Evolutionary conservation across 2,888 invertebrate species (phyloP).

Genomic region (Acronicta leporina): DNA sequence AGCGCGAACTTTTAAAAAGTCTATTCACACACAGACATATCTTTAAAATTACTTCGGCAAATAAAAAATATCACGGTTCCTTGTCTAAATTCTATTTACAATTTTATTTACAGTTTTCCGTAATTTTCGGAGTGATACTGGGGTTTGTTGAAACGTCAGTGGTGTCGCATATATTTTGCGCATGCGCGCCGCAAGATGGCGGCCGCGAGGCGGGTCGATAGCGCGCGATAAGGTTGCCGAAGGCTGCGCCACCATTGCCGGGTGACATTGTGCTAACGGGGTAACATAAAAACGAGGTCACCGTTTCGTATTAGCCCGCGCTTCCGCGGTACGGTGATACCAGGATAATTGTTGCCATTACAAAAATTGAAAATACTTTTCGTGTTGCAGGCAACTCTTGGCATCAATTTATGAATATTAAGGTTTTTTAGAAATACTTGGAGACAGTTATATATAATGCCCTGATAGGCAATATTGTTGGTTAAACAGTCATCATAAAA

Average conservation of each 20-base stretch:
- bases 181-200: slow-evolving; percentile 75
- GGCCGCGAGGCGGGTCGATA: slow-evolving; percentile 75
- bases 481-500: neutral
- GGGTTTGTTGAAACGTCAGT: slow-evolving; percentile 77
- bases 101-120: slow-evolving; percentile 76
- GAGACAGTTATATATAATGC: too few species aligned
- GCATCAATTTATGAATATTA: too few species aligned
- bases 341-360: slow-evolving; percentile 52
- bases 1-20: slow-evolving; percentile 23
- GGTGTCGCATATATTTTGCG: slow-evolving; percentile 81
- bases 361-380: slow-evolving; percentile 24
- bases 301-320: slow-evolving; percentile 78
- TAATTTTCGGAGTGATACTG: slow-evolving; percentile 72
- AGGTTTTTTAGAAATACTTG: too few species aligned
- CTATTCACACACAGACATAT: slow-evolving; percentile 59
- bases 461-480: neutral
- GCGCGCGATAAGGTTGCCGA: slow-evolving; percentile 74
- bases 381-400: neutral
- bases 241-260: slow-evolving; percentile 80
- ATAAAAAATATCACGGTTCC: slow-evolving; percentile 50
- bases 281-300: slow-evolving; percentile 83
- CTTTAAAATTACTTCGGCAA: slow-evolving; percentile 37
- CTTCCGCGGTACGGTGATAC: slow-evolving; percentile 66
- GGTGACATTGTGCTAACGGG: slow-evolving; percentile 81
- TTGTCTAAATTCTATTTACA: slow-evolving; percentile 66